phyloP scores from a whole-genome alignment of 2,888 invertebrate genomes.

The Apoda limacodes region DNA sequence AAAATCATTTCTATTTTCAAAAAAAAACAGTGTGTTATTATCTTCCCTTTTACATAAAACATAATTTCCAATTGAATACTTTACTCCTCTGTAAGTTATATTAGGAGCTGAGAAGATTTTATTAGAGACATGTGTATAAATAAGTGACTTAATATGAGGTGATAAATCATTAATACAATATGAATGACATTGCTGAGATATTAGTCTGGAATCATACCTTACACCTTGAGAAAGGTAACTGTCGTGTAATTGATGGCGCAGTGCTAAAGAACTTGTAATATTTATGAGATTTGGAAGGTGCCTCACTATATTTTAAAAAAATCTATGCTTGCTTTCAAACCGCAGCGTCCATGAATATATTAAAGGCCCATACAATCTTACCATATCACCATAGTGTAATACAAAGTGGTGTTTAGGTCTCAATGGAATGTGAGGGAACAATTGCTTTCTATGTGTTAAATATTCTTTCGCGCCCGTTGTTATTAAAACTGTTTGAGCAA shows the following conservation, averaged over 20 bases:
- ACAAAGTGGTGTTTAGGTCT: background rate
- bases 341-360: slow-evolving; percentile 1
- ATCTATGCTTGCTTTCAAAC: slow-evolving; percentile 2
- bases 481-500: background rate
- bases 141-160: background rate
- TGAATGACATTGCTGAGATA: background rate
- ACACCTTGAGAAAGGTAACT: slow-evolving; percentile 2
- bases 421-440: background rate
- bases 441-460: background rate
- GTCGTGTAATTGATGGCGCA: slow-evolving; percentile 1
- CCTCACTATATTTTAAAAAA: background rate
- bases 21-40: background rate
- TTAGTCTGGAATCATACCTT: background rate
- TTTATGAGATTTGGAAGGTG: slow-evolving; percentile 2
- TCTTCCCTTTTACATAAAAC: background rate
- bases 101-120: background rate
- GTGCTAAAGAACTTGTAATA: slow-evolving; percentile 1
- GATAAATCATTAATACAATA: background rate
- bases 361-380: background rate
- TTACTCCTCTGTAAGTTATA: slow-evolving; percentile 2
- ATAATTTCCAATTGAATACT: background rate
- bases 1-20: background rate
- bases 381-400: slow-evolving; percentile 1
- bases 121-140: background rate
- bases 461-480: background rate